Conservation (phyloP, 2,888 invertebrate species). For the Branchipolynoe longqiensis region DNA sequence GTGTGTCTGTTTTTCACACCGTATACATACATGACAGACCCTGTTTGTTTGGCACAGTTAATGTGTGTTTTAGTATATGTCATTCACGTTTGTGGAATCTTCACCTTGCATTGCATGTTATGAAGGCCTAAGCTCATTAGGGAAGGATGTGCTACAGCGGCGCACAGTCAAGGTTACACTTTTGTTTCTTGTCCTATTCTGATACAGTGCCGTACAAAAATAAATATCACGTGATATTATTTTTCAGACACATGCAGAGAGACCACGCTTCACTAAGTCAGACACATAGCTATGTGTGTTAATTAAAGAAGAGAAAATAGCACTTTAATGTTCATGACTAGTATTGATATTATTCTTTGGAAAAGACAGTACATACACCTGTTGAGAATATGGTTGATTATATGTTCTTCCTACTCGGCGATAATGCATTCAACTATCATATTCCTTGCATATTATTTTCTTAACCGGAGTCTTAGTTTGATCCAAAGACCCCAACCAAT, state of each 20-base stretch:
- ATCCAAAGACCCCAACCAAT: no score
- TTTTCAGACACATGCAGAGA: conserved; percentile 9
- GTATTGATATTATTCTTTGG: conserved; percentile 5
- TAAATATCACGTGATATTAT: no score
- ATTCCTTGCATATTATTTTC: no score
- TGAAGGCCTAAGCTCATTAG: conserved; percentile 33
- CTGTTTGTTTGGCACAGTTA: conserved; percentile 49
- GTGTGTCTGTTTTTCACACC: no score
- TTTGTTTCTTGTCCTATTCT: not conserved
- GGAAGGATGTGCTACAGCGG: no score
- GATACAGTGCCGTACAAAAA: conserved; percentile 51
- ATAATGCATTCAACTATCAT: no score
- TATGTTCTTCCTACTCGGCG: no score
- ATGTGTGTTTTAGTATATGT: conserved; percentile 13
- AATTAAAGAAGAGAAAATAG: not conserved
- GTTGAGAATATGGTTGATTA: no score
- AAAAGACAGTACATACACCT: no score
- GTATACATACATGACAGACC: conserved; percentile 26
- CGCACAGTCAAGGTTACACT: conserved; percentile 24
- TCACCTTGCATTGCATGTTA: conserved; percentile 47
- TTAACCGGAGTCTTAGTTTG: no score
- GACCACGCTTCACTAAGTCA: conserved; percentile 24
- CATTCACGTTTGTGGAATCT: conserved; percentile 5
- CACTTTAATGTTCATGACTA: not conserved
- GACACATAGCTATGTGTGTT: not conserved